Percentiles rank a stretch among this genome's conserved stretches.
Conservation (phyloP, 2,797 vertebrate genomes). For the Clarias laeviceps region DNA sequence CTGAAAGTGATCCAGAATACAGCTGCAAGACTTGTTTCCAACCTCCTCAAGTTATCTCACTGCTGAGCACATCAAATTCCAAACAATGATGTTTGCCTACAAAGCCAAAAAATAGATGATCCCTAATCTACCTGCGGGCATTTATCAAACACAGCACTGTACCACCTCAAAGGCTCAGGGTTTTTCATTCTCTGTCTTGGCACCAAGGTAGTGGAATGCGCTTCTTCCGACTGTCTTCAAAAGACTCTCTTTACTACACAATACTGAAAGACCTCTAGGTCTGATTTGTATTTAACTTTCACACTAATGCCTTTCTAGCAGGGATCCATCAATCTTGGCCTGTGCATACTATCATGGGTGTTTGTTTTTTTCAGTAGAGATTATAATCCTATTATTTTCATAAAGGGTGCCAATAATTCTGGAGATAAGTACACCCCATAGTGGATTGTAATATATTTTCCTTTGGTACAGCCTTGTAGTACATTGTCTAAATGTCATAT, state of each 20-base stretch:
- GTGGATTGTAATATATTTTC: not conserved
- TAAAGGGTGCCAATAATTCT: not conserved
- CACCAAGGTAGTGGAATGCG: too few relatives aligned
- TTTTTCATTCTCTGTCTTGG: not conserved
- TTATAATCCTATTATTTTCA: not conserved
- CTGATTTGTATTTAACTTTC: not conserved
- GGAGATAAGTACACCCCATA: not conserved
- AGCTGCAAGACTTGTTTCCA: conserved; percentile 5
- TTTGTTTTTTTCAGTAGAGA: not conserved
- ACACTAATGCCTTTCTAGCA: not conserved
- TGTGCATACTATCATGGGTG: not conserved
- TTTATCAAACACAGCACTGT: not conserved
- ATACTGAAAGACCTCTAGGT: not conserved
- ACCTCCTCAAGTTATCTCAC: not conserved
- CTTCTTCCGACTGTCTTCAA: not conserved
- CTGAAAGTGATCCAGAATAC: not conserved
- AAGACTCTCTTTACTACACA: not conserved
- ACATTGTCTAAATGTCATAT: not conserved
- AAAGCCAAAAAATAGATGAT: not conserved
- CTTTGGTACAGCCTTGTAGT: not conserved
- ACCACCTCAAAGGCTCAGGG: not conserved
- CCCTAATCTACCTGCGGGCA: not conserved
- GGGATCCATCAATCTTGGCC: not conserved
- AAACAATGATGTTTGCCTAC: conserved; percentile 11
- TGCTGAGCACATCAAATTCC: not conserved